Evolutionary conservation across 2,888 invertebrate species (phyloP).

Genomic region (Sinhomidia bicolor): DNA sequence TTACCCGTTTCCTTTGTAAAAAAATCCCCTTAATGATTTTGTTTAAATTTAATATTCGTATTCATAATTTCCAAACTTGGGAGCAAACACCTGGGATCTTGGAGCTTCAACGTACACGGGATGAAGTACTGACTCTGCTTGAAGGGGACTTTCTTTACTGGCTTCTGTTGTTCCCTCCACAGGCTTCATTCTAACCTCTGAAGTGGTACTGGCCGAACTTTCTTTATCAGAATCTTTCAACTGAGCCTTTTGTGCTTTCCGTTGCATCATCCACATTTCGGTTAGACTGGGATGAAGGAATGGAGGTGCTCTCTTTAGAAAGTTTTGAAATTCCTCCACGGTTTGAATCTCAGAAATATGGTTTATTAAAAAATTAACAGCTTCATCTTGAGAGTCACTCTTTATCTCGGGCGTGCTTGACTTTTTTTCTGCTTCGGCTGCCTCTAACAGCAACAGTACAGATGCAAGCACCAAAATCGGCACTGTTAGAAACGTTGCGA

Average conservation of each 20-base stretch:
- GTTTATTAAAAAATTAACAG: constrained; percentile 8
- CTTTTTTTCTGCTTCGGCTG: not conserved
- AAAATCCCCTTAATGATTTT: not conserved
- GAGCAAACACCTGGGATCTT: not conserved
- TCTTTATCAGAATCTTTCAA: not conserved
- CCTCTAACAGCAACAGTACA: not conserved
- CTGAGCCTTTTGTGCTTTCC: not conserved
- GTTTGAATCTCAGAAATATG: constrained; percentile 40
- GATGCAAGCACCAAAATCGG: not conserved
- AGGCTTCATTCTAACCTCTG: not conserved
- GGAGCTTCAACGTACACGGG: not conserved
- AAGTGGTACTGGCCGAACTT: not conserved
- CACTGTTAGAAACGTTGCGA: not conserved
- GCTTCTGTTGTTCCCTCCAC: not conserved
- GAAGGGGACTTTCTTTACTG: not conserved
- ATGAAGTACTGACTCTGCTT: not conserved
- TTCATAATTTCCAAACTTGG: not conserved
- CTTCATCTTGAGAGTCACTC: not conserved
- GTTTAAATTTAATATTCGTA: too few species aligned
- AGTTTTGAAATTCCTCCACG: constrained; percentile 32
- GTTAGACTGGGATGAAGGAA: constrained; percentile 50
- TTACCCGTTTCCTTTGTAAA: too few species aligned
- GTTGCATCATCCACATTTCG: constrained; percentile 47
- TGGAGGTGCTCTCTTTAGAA: constrained; percentile 22
- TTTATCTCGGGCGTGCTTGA: not conserved